These are phyloP conservation scores for Aldrovandia affinis DNA, from an alignment of 2,797 vertebrate species.

Conservation along the genomic window DNA sequence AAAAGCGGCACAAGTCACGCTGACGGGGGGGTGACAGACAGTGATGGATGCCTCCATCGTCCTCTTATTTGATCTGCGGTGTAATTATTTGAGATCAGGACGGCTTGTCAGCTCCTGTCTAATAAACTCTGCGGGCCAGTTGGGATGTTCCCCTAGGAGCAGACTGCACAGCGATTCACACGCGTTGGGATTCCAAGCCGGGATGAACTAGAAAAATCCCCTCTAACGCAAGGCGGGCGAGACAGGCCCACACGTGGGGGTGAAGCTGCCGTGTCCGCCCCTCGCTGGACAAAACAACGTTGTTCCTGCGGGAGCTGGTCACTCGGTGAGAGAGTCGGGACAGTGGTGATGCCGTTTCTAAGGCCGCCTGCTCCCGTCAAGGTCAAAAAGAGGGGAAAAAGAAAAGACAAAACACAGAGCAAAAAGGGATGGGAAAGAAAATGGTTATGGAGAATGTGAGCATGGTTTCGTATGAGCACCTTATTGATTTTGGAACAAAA, in stretches of 20 bases:
- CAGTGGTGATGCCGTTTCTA: neutral
- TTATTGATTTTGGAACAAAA: no score
- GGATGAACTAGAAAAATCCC: neutral
- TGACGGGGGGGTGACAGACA: slow-evolving; percentile 17
- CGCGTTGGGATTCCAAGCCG: neutral
- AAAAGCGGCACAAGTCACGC: slow-evolving; percentile 6
- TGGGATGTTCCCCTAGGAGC: neutral
- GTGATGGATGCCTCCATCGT: slow-evolving; percentile 66
- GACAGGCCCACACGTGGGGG: neutral
- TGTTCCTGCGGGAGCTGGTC: neutral
- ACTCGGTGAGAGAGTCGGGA: no score
- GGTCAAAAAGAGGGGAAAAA: neutral
- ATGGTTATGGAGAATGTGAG: no score
- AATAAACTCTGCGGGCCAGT: slow-evolving; percentile 30
- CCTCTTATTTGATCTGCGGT: slow-evolving; percentile 65
- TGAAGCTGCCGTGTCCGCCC: neutral
- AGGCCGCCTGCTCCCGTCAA: neutral
- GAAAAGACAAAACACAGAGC: no score
- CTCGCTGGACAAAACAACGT: neutral
- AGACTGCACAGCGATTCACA: neutral
- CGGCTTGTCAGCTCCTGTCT: slow-evolving; percentile 65
- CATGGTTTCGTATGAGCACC: no score
- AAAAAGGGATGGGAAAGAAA: no score
- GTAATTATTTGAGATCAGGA: slow-evolving; percentile 72
- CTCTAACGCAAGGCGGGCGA: neutral